Conservation (phyloP, 2,888 invertebrate species). For the Rotaria sp. region DNA sequence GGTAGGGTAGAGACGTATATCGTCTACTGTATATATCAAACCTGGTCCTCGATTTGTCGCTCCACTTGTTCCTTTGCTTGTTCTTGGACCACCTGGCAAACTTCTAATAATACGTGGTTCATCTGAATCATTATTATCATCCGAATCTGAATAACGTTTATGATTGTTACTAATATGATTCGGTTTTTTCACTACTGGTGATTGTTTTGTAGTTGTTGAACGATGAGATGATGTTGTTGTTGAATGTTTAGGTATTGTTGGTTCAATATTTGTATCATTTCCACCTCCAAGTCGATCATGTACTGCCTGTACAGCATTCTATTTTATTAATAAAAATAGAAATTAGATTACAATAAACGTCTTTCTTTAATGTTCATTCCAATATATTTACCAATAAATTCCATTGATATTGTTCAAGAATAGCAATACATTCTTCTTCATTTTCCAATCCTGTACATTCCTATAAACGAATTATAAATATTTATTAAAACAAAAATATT, state of each 20-base stretch:
- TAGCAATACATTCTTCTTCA: constrained; percentile 50
- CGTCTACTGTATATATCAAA: not conserved
- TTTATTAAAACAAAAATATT: not conserved
- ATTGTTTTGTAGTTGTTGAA: not conserved
- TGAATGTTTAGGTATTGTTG: not conserved
- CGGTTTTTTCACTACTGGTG: not conserved
- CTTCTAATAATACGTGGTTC: not conserved
- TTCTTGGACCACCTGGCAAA: not conserved
- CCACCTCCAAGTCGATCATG: not conserved
- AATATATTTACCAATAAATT: constrained; percentile 43
- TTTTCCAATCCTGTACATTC: constrained; percentile 51
- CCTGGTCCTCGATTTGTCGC: not conserved
- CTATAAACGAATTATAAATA: constrained; percentile 43
- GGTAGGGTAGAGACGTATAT: no score
- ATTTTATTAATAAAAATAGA: not conserved
- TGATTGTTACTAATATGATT: not conserved
- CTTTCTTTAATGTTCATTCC: not conserved
- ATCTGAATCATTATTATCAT: not conserved
- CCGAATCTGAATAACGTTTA: not conserved
- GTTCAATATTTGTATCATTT: not conserved
- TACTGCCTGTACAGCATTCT: constrained; percentile 8
- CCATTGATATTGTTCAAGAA: constrained; percentile 53
- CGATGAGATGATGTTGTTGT: not conserved
- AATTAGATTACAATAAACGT: no score
- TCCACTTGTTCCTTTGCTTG: not conserved